Percentiles rank a stretch among this genome's conserved stretches.
phyloP scores from a whole-genome alignment of 1,140 invertebrate species.

The Drosophila tani region DNA sequence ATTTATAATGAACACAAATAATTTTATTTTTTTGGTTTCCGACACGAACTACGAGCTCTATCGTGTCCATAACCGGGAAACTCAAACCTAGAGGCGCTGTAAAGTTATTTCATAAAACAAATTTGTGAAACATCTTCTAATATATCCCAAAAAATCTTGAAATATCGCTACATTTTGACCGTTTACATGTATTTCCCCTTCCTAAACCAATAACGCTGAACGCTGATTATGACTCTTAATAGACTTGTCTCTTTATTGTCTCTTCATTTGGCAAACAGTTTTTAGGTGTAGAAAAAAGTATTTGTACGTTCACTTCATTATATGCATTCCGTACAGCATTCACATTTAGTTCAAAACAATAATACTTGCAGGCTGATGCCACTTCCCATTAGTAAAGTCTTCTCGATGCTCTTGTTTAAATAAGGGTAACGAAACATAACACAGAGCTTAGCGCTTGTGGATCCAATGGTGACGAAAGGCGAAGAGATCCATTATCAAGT shows the following conservation, averaged over 20 bases:
- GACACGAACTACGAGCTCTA: too few relatives aligned
- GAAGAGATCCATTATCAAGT: slow-evolving; percentile 75
- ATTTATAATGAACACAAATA: too few relatives aligned
- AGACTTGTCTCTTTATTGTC: slow-evolving; percentile 25
- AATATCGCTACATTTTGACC: too few relatives aligned
- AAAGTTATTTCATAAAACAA: too few relatives aligned
- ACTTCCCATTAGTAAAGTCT: background rate
- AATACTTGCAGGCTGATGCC: background rate
- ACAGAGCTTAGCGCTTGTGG: slow-evolving; percentile 32
- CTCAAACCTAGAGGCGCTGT: too few relatives aligned
- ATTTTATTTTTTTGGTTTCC: too few relatives aligned
- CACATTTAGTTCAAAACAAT: slow-evolving; percentile 10
- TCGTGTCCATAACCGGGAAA: too few relatives aligned
- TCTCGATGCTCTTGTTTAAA: background rate
- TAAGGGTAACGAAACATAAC: background rate
- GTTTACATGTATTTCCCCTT: too few relatives aligned
- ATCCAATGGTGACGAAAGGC: slow-evolving; percentile 75
- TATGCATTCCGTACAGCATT: slow-evolving; percentile 3
- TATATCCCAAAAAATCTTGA: too few relatives aligned
- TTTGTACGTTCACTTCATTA: background rate
- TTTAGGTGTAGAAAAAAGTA: background rate
- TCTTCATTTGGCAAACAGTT: background rate
- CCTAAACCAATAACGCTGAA: background rate
- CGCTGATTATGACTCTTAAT: background rate
- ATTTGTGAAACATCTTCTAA: too few relatives aligned